These are phyloP conservation scores for Triplophysa rosa DNA, from an alignment of 2,113 vertebrate species.

Conservation along the genomic window DNA sequence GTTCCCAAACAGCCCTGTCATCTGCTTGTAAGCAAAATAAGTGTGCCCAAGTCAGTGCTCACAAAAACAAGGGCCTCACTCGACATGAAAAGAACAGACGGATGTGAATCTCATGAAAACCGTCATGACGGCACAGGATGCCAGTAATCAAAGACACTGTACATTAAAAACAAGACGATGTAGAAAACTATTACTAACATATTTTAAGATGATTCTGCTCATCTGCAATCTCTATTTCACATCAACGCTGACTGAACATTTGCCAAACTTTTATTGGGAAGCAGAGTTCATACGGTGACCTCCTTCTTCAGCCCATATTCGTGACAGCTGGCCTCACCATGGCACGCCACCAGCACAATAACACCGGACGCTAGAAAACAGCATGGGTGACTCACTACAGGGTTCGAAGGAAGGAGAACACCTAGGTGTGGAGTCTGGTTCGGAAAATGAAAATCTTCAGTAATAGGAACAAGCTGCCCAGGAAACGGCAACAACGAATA, in stretches of 20 bases:
- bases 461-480: conserved; percentile 38
- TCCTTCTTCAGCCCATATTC: not conserved
- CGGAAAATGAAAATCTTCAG: conserved; percentile 28
- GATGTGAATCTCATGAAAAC: conserved; percentile 16
- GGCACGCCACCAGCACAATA: not conserved
- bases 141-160: not conserved
- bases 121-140: conserved; percentile 8
- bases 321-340: not conserved
- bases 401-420: not conserved
- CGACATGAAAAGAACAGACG: not conserved
- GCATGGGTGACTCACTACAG: not conserved
- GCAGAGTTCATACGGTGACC: not conserved
- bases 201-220: not conserved
- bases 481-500: conserved; percentile 31
- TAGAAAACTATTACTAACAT: not conserved
- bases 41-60: not conserved
- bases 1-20: not conserved
- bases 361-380: not conserved
- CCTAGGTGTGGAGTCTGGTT: not conserved
- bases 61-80: not conserved
- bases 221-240: not conserved
- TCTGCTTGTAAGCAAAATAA: not conserved
- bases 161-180: not conserved
- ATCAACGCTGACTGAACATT: not conserved
- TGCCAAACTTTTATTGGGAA: not conserved